Evolutionary conservation across 1,140 invertebrate genomes (phyloP), one percentile per base, ranked within the genome.

Genomic region (Dryas iulia): DNA sequence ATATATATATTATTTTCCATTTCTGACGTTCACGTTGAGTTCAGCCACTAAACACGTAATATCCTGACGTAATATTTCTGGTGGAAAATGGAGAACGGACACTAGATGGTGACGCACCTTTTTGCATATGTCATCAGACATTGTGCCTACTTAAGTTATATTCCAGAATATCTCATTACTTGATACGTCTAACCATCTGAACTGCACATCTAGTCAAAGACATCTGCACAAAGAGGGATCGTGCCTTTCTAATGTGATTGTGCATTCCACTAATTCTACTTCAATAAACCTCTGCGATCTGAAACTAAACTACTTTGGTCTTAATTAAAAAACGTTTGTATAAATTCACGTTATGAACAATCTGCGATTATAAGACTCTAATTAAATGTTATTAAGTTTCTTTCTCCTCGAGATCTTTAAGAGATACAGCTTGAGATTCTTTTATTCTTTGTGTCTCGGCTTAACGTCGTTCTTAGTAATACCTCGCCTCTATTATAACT

Each of bases 361-460:
- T 52, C 35, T n/a, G 63, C 30, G 63, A 39, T 66, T 30, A 59
- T 66, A 33, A 66, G 25, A 23, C 10, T 59, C 25, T 66, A 59
- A 59, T 66, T 59, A 59, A 66, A 66, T 47, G 35, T 63, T 63
- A 63, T 63, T 53, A 54, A 63, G 61, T 63, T 63, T 56, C 61
- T 54, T 63, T 63, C 26, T 54, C 12, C 21, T 59, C 33, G 35
- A 66, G 64, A 66, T 66, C 56, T 66, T 56, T 14, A 59, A 33
- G 33, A 59, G 64, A 59, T 66, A 66, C 33, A 33, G 31, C 56
- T 53, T 18, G 56, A 47, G 64, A 66, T 59, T 66, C 23, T 66
- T 66, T 66, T 66, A 33, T 66, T 54, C 56, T 66, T 66, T 66
- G 56, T 59, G 56, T 30, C 53, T 23, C 54, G 18, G 33, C 56